Evolutionary conservation across 2,797 vertebrate genomes (phyloP).

Genomic region (Ctenopoma multispine): DNA sequence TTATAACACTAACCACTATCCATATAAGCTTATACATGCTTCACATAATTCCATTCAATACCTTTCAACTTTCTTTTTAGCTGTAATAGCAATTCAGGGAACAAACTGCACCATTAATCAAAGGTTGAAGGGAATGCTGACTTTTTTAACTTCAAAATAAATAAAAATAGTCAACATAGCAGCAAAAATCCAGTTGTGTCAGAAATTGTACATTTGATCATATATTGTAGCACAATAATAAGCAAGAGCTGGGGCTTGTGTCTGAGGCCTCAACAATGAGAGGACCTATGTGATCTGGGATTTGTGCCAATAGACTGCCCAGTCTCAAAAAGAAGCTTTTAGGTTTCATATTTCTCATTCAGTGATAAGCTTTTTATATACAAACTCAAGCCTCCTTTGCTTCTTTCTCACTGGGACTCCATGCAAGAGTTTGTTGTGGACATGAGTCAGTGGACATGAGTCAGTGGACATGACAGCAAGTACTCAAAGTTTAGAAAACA

Average conservation of each 20-base stretch:
- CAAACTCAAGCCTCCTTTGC: conserved; percentile 5
- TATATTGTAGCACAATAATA: conserved; percentile 35
- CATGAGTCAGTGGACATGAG: conserved; percentile 12
- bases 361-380: conserved; percentile 32
- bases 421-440: conserved; percentile 23
- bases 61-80: conserved; percentile 22
- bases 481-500: conserved; percentile 1
- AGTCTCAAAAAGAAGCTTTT: conserved; percentile 31
- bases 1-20: conserved; percentile 1
- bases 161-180: conserved; percentile 15
- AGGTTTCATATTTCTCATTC: conserved; percentile 34
- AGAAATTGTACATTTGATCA: conserved; percentile 48
- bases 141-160: conserved; percentile 42
- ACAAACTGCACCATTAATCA: conserved; percentile 51
- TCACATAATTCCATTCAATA: conserved; percentile 18
- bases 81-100: conserved; percentile 29
- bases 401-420: conserved; percentile 16
- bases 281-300: conserved; percentile 46
- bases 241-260: conserved; percentile 31
- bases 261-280: conserved; percentile 31
- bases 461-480: conserved; percentile 16
- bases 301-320: conserved; percentile 26
- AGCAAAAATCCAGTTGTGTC: conserved; percentile 41
- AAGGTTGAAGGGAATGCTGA: conserved; percentile 21
- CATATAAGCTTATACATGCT: background rate